phyloP scores from a whole-genome alignment of 1,140 invertebrate genomes.

The Drosophila ohnishii region DNA sequence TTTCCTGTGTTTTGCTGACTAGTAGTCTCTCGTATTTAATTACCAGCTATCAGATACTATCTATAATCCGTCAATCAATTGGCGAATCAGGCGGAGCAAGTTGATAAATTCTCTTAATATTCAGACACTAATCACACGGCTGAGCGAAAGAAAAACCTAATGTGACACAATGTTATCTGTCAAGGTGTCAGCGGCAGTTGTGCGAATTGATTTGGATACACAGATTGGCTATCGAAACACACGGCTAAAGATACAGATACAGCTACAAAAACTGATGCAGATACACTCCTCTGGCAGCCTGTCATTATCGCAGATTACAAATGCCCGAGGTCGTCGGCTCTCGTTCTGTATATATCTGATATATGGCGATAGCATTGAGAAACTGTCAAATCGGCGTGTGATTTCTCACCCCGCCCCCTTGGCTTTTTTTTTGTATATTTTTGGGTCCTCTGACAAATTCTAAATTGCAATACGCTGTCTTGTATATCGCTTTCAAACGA shows the following conservation, averaged over 20 bases:
- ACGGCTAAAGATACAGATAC: conserved; percentile 4
- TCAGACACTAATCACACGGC: conserved; percentile 58
- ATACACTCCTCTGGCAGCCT: conserved; percentile 31
- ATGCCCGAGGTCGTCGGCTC: conserved; percentile 48
- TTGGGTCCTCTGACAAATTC: conserved; percentile 50
- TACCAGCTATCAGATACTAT: conserved; percentile 15
- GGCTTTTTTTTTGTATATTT: neutral
- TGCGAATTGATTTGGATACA: conserved; percentile 59
- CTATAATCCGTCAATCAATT: conserved; percentile 50
- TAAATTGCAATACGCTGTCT: conserved; percentile 72
- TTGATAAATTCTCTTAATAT: conserved; percentile 45
- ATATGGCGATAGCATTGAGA: conserved; percentile 28
- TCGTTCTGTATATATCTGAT: conserved; percentile 41
- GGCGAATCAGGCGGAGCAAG: neutral
- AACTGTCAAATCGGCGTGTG: conserved; percentile 62
- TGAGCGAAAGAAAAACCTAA: conserved; percentile 35
- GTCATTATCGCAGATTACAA: conserved; percentile 76
- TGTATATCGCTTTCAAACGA: conserved; percentile 67
- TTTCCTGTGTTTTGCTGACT: neutral
- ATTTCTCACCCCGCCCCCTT: conserved; percentile 35
- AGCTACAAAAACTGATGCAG: conserved; percentile 1
- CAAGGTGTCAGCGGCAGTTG: conserved; percentile 71
- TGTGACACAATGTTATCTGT: conserved; percentile 70
- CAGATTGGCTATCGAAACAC: conserved; percentile 52
- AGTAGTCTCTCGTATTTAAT: conserved; percentile 14